Evolutionary conservation across 2,888 invertebrate species (phyloP), one percentile per base, ranked within the genome.

Genomic region (Ennomos fuscantarius): DNA sequence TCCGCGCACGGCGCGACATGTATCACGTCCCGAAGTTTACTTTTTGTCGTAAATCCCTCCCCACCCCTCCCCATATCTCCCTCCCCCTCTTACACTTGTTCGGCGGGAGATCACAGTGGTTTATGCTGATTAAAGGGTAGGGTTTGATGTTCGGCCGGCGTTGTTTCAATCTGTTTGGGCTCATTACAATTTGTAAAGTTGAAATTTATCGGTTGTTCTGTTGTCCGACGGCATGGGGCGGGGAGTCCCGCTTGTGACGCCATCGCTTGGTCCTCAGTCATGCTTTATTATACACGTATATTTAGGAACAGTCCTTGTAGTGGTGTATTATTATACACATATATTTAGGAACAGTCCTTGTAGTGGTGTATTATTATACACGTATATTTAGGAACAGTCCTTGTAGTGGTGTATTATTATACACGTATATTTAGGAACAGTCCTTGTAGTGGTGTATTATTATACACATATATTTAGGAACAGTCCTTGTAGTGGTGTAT

Each of bases 1-100:
- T 36, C 53, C 9, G 8, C 13, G 48, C 48, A 48, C 53, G 46
- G 15, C 44, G 40, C 52, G 53, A 34, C 48, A 39, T 45, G 50
- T 55, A 55, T 55, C 55, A 49, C 55, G 55, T 55, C 45, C 45
- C 44, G 9, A 35, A 50, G 46, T 55, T 55, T 48, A 55, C 54
- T 55, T 55, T 54, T 55, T 48, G 54, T 48, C 54, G 48, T 55
- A 48, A 55, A 43, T 43, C 54, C 54, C 43, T 11, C 37, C 46
- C 12, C 41, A 8, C 39, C 35, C 36, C 33, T 8, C 54, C 15
- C 34, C 5, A 24, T 24, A 24, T 24, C 24, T 24, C 24, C 11
- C 45, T 2, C 40, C 13, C 31, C 8, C 13, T 24, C 36, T 13
- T 9, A 41, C 45, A 39, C 53, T 47, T 47, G 53, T 54, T 49